Base-by-base conservation (phyloP, 2,888 invertebrate species). In the Chrysomela aeneicollis region DNA sequence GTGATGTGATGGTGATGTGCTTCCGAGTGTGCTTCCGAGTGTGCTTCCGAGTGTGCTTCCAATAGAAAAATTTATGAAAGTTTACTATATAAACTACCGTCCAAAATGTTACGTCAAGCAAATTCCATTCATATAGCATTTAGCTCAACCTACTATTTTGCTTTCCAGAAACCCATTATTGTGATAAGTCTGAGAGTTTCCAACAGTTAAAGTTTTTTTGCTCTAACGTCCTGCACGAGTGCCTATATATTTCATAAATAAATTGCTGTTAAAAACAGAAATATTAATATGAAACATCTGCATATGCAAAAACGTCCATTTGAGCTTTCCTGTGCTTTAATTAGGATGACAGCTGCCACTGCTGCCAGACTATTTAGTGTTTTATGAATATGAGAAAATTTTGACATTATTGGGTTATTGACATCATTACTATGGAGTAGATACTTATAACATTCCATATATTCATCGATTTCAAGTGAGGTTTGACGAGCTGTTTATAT, bases 291-390 rank as follows among this genome's bases (percentile, higher is more conserved):
- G 15, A 15, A 42, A n/a, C 42, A 42, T 42, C 15, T 42, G 42
- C 42, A 42, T 4, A 15, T 42, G 42, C 42, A 42, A 42, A 42
- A 42, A 42, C 42, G n/a, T 15, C 42, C 3, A 6, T 42, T 3
- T 12, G 42, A 42, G 42, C 15, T 42, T 15, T 42, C 42, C 42
- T 42, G 42, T 15, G 42, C 42, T 42, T 42, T 42, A 42, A 42
- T 42, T 42, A 42, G 42, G 15, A 42, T 42, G 42, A 42, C 42
- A 42, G 42, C 42, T 42, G 42, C 42, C 42, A 42, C 42, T n/a
- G 42, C 42, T 42, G 42, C 42, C 42, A 42, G 42, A 15, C 42
- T 42, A 15, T 42, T 42, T 15, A 42, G 42, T 10, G 6, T 42
- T 15, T 42, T 42, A 42, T 42, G 35, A 15, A 42, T 42, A 42